Evolutionary conservation across 2,888 invertebrate species (phyloP).

Genomic region (Cyrtodaria siliqua): DNA sequence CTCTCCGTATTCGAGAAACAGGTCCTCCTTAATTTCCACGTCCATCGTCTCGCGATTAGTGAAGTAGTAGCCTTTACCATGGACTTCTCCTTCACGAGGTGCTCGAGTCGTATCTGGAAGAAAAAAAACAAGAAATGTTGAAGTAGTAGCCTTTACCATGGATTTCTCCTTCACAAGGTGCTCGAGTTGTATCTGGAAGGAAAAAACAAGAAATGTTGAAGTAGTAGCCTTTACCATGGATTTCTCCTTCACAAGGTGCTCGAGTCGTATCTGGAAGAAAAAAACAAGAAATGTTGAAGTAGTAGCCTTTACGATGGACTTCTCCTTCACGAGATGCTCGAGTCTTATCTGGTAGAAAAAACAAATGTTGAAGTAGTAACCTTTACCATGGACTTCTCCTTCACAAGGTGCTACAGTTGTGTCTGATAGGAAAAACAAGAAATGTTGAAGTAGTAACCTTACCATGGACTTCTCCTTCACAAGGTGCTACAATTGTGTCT

Average conservation of each 20-base stretch:
- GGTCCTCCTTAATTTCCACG: conserved; percentile 95
- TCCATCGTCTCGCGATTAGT: conserved; percentile 98
- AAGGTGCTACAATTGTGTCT: conserved; percentile 98
- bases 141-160: conserved; percentile 99
- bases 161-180: conserved; percentile 96
- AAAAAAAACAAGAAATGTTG: conserved; percentile 2
- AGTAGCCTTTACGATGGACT: conserved; percentile 98
- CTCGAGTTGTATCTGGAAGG: conserved; percentile 95
- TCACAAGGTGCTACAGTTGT: conserved; percentile 97
- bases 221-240: conserved; percentile 98
- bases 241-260: conserved; percentile 96
- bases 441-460: conserved; percentile 99
- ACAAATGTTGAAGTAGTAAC: conserved; percentile 91
- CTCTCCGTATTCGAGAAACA: conserved; percentile 99
- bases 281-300: no score
- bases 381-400: conserved; percentile 97
- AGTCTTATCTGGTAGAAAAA: conserved; percentile 92
- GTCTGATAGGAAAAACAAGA: conserved; percentile 88
- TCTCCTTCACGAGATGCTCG: conserved; percentile 97
- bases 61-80: conserved; percentile 99
- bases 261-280: conserved; percentile 94
- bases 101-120: conserved; percentile 96
- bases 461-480: conserved; percentile 97
- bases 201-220: conserved; percentile 89
- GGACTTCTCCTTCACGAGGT: conserved; percentile 96